Evolutionary conservation across 2,797 vertebrate species (phyloP).

Genomic region (Potorous gilbertii): DNA sequence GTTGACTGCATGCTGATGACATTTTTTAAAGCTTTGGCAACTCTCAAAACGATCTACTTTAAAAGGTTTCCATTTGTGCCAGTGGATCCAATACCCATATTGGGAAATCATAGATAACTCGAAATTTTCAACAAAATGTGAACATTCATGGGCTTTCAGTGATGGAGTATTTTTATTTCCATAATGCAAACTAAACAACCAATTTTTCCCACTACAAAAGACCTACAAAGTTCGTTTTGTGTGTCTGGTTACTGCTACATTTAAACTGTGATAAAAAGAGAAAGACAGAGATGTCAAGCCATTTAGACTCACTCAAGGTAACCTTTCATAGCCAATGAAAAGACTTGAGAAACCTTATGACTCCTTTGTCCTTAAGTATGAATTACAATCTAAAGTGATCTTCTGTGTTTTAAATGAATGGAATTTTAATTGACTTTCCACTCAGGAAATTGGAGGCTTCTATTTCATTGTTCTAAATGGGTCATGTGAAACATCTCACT

Average conservation of each 20-base stretch:
- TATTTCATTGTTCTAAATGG: conserved; percentile 40
- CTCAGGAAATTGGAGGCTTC: background rate
- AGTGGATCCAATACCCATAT: background rate
- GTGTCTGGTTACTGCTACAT: background rate
- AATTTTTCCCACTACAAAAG: background rate
- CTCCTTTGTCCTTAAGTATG: background rate
- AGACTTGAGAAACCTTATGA: conserved; percentile 20
- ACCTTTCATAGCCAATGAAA: background rate
- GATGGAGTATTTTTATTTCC: background rate
- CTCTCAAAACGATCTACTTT: background rate
- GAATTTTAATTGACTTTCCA: background rate
- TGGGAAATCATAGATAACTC: background rate
- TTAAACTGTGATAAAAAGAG: background rate
- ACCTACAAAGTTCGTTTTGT: background rate
- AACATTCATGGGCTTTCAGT: background rate
- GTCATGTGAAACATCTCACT: background rate
- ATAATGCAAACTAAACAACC: background rate
- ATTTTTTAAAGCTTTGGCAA: background rate
- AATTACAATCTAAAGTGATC: background rate
- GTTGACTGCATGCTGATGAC: background rate
- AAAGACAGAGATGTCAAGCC: background rate
- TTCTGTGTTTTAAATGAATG: background rate
- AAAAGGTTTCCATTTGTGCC: background rate
- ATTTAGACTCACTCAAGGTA: background rate
- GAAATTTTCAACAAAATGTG: background rate